Base-by-base conservation (phyloP, 2,888 invertebrate genomes). In the Nephrotoma flavescens region DNA sequence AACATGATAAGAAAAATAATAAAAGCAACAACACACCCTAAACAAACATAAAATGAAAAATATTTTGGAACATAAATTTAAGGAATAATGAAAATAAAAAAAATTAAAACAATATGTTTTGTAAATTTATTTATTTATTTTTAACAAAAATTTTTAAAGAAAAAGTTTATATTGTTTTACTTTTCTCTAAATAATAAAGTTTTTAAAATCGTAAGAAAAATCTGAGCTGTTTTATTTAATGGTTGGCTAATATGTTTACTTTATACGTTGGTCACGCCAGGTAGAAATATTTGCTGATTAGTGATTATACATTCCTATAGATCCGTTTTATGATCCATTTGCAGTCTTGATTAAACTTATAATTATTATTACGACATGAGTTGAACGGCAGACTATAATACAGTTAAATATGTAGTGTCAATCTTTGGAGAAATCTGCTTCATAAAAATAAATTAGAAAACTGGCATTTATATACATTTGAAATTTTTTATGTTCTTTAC, bases 111-210 rank as follows among this genome's bases (percentile, higher is more conserved):
- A 90, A 91, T 89, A 90, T 90, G 90, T 91, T 91, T 91, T 91
- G 90, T 91, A 91, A 90, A 88, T 87, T 87, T 88, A 89, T 89
- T 90, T 89, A 89, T 90, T 90, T 90, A 89, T 89, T 89, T 89
- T 84, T 84, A 84, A 84, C 84, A 84, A 42, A 84, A 84, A 84
- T 84, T 84, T 84, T 84, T 84, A 84, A 84, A 84, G 71, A 71
- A 71, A 88, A 89, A 88, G 89, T 89, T 88, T 90, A 91, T 91
- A 91, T 91, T 91, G 91, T 91, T 91, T 84, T 91, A 91, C 91
- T 91, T 91, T 91, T 91, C 91, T 91, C 91, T 91, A 90, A 91
- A 90, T 84, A 90, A 91, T 91, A 91, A 91, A 91, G 91, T 91
- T 91, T 88, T 91, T 91, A 91, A 91, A 91, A 91, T 91, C 91